Conservation (phyloP, 2,888 invertebrate species). For the Drosophila lutescens region DNA sequence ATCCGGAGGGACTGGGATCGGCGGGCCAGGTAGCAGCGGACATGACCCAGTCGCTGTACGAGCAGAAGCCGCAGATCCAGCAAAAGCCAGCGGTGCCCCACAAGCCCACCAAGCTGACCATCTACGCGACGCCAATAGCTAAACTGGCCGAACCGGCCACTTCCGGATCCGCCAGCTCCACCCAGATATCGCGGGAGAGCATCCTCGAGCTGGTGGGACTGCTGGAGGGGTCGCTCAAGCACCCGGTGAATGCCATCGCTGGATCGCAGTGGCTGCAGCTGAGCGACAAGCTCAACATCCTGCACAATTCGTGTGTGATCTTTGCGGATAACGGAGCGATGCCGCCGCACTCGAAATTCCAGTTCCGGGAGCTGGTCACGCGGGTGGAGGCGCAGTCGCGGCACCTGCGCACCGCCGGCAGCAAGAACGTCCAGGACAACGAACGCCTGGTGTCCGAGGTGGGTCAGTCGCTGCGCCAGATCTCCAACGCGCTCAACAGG, state of each 20-base stretch:
- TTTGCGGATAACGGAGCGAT: constrained; percentile 91
- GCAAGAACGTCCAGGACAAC: constrained; percentile 89
- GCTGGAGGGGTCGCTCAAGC: constrained; percentile 88
- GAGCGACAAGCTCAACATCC: constrained; percentile 91
- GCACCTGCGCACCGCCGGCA: constrained; percentile 88
- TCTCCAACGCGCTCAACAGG: constrained; percentile 84
- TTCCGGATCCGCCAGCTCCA: constrained; percentile 84
- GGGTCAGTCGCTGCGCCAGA: constrained; percentile 84
- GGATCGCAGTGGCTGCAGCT: constrained; percentile 91
- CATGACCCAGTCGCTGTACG: constrained; percentile 32
- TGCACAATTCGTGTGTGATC: constrained; percentile 92
- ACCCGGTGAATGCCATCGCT: constrained; percentile 84
- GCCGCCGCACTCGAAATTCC: constrained; percentile 94
- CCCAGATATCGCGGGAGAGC: constrained; percentile 86
- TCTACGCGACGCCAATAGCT: constrained; percentile 91
- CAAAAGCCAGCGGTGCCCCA: constrained; percentile 90
- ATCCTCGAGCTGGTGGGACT: constrained; percentile 88
- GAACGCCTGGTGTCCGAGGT: constrained; percentile 89
- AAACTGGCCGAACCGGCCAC: constrained; percentile 82
- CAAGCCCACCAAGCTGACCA: constrained; percentile 88
- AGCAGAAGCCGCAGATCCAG: constrained; percentile 44
- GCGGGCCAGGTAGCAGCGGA: constrained; percentile 29
- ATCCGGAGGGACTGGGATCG: constrained; percentile 19
- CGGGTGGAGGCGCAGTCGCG: constrained; percentile 89
- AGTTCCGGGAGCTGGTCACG: constrained; percentile 91